Conservation (phyloP, 1,140 invertebrate genomes). For the Physella acuta region DNA sequence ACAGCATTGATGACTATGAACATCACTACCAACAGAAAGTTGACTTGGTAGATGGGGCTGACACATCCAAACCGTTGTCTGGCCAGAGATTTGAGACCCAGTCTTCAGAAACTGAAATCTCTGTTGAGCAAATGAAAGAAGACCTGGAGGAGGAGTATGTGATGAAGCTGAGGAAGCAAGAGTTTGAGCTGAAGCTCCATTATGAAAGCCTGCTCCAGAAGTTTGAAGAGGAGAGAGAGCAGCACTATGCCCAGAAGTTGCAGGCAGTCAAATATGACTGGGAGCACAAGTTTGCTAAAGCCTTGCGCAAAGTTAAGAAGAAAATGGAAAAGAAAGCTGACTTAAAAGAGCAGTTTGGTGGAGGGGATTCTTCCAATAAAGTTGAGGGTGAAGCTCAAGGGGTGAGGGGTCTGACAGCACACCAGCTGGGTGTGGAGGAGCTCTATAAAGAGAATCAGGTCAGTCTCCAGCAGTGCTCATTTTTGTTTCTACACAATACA, state of each 20-base stretch:
- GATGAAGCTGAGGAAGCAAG: constrained; percentile 27
- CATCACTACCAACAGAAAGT: too few relatives aligned
- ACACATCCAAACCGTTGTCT: too few relatives aligned
- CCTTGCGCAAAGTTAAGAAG: constrained; percentile 43
- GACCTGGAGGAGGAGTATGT: constrained; percentile 41
- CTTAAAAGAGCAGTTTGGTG: constrained; percentile 26
- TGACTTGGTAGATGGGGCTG: too few relatives aligned
- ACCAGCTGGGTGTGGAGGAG: too few relatives aligned
- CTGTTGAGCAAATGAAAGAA: constrained; percentile 30
- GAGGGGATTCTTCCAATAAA: too few relatives aligned
- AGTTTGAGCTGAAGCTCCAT: constrained; percentile 20
- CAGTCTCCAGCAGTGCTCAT: constrained; percentile 6
- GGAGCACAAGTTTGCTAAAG: constrained; percentile 46
- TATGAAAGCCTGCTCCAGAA: constrained; percentile 36
- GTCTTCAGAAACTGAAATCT: too few relatives aligned
- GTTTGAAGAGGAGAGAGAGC: constrained; percentile 36
- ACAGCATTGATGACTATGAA: neutral
- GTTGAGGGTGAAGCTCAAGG: too few relatives aligned
- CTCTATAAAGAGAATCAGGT: constrained; percentile 48
- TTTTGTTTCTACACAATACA: neutral
- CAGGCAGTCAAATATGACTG: constrained; percentile 41
- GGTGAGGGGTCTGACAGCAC: too few relatives aligned
- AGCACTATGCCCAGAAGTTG: constrained; percentile 35
- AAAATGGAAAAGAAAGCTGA: constrained; percentile 33
- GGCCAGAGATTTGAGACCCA: too few relatives aligned